These are phyloP conservation scores for Oenanthe melanoleuca DNA, from an alignment of 2,113 vertebrate species.

Conservation along the genomic window DNA sequence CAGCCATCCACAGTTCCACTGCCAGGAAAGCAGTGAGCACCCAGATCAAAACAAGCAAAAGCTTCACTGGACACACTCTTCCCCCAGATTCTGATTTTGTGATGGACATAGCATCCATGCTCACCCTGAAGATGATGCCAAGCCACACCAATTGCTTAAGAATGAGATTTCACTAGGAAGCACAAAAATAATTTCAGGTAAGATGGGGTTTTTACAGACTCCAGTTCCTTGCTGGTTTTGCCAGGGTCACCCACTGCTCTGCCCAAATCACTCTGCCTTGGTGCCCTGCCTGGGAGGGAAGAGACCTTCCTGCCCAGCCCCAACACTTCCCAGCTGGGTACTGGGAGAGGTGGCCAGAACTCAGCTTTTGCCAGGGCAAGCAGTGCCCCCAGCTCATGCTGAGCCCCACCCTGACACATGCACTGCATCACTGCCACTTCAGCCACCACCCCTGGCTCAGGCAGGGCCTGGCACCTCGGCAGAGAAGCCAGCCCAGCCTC, in stretches of 20 bases:
- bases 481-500: neutral
- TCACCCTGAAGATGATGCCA: neutral
- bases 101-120: neutral
- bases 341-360: neutral
- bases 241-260: neutral
- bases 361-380: neutral
- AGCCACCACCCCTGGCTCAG: neutral
- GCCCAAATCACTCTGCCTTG: neutral
- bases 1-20: neutral
- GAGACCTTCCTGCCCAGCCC: neutral
- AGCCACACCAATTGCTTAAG: rapidly evolving
- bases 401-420: neutral
- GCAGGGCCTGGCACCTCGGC: rapidly evolving
- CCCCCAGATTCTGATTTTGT: neutral
- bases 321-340: neutral
- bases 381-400: rapidly evolving
- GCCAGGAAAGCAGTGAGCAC: neutral
- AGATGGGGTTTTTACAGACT: neutral
- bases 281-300: neutral
- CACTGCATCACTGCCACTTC: neutral
- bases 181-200: neutral
- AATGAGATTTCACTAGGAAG: neutral
- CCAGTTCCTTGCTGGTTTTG: neutral
- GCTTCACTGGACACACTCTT: neutral
- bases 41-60: neutral